These are phyloP conservation scores for Leucophenga varia DNA, from an alignment of 1,140 invertebrate genomes.

Conservation along the genomic window DNA sequence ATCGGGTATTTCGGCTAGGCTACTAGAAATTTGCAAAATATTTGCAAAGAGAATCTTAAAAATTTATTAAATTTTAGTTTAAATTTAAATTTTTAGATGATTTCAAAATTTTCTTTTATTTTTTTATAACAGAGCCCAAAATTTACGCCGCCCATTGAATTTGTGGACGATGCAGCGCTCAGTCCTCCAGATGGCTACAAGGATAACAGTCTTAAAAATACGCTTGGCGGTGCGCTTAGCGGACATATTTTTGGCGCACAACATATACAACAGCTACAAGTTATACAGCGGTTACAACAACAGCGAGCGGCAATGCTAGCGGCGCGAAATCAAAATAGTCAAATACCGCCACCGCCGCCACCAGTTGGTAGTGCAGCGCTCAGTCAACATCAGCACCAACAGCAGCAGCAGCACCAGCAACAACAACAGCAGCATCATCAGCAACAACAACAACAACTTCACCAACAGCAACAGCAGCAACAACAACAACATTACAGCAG, in stretches of 20 bases:
- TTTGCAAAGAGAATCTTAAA: too few species aligned
- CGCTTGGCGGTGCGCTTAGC: conserved; percentile 61
- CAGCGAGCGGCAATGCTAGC: conserved; percentile 55
- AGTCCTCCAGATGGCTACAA: conserved; percentile 86
- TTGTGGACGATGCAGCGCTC: conserved; percentile 74
- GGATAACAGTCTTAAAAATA: conserved; percentile 63
- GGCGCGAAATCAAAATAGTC: conserved; percentile 39
- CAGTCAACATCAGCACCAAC: neutral
- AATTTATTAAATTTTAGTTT: too few species aligned
- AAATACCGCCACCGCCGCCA: conserved; percentile 48
- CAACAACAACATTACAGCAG: conserved; percentile 14
- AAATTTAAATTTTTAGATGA: too few species aligned
- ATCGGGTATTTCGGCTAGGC: too few species aligned
- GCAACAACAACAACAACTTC: conserved; percentile 10
- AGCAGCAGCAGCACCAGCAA: conserved; percentile 3
- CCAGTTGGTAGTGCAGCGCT: conserved; percentile 24
- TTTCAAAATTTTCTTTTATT: neutral
- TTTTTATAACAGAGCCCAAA: conserved; percentile 57
- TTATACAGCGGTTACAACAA: conserved; percentile 60
- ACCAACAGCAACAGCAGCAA: conserved; percentile 2
- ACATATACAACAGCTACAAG: conserved; percentile 62
- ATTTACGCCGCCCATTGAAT: conserved; percentile 64
- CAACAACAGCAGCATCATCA: conserved; percentile 27
- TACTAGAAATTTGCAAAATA: too few species aligned
- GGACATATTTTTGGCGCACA: conserved; percentile 64